Evolutionary conservation across 2,113 vertebrate genomes (phyloP).

Genomic region (Oryzias javanicus): DNA sequence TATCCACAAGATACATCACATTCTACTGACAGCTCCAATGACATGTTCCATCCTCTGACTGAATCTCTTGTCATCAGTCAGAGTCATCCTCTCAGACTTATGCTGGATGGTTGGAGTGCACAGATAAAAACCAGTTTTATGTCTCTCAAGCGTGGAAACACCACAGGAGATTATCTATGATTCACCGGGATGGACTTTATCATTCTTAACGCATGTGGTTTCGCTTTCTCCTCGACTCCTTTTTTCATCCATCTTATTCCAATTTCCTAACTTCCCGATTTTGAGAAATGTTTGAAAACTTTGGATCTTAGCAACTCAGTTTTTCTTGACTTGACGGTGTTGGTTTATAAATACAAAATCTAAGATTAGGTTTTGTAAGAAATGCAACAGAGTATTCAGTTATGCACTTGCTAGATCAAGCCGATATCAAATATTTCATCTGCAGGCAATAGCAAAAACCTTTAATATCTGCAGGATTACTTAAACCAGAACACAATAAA

Average conservation of each 20-base stretch:
- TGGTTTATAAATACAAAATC: conserved; percentile 7
- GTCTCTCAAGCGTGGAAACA: conserved; percentile 27
- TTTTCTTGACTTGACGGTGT: not conserved
- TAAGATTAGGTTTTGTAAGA: not conserved
- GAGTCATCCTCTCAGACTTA: conserved; percentile 33
- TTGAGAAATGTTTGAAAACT: conserved; percentile 18
- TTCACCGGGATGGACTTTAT: conserved; percentile 47
- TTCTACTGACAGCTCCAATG: not conserved
- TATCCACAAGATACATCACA: too few relatives aligned
- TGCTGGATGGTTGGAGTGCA: conserved; percentile 3
- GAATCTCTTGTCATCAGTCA: conserved; percentile 19
- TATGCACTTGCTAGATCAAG: conserved; percentile 1
- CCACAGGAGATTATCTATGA: conserved; percentile 45
- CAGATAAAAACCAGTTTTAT: conserved; percentile 54
- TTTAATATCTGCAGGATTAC: not conserved
- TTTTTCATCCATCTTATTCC: conserved; percentile 29
- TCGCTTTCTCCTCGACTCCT: conserved; percentile 41
- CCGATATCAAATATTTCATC: conserved; percentile 1
- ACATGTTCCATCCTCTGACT: conserved; percentile 12
- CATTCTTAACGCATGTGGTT: conserved; percentile 61
- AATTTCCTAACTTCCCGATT: conserved; percentile 20
- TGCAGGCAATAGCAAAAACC: not conserved
- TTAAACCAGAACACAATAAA: conserved; percentile 18
- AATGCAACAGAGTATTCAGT: not conserved
- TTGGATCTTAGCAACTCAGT: conserved; percentile 14